Conservation (phyloP, 2,888 invertebrate genomes). For the Tenthredo mesomela region DNA sequence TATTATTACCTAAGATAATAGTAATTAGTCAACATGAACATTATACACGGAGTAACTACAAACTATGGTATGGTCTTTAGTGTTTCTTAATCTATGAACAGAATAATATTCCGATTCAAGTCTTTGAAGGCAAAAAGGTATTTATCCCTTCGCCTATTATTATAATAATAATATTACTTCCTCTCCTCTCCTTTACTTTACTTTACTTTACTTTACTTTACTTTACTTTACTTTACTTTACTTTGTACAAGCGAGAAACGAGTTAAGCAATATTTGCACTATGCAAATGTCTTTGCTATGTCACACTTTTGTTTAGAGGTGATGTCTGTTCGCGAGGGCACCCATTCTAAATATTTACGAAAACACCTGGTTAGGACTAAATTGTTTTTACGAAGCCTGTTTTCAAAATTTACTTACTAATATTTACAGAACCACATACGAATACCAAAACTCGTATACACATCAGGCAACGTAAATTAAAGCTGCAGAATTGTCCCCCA, state of each 20-base stretch:
- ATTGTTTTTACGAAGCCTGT: slow-evolving; percentile 65
- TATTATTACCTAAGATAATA: slow-evolving; percentile 50
- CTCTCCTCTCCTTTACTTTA: slow-evolving; percentile 28
- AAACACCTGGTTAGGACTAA: slow-evolving; percentile 46
- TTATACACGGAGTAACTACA: slow-evolving; percentile 46
- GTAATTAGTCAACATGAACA: slow-evolving; percentile 52
- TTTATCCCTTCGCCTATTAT: slow-evolving; percentile 44
- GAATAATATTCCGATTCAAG: slow-evolving; percentile 58
- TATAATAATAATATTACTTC: slow-evolving; percentile 33
- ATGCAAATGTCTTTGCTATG: slow-evolving; percentile 50
- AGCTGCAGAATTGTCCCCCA: slow-evolving; percentile 56
- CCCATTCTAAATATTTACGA: slow-evolving; percentile 43
- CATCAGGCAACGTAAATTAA: slow-evolving; percentile 60
- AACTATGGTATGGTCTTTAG: slow-evolving; percentile 51
- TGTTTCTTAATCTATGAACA: slow-evolving; percentile 54
- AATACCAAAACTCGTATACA: slow-evolving; percentile 46
- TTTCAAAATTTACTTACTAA: slow-evolving; percentile 61
- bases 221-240: slow-evolving; percentile 16
- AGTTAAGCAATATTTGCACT: slow-evolving; percentile 48
- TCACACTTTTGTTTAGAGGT: slow-evolving; percentile 39
- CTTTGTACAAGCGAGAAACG: slow-evolving; percentile 50
- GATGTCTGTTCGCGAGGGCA: slow-evolving; percentile 41
- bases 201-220: not conserved
- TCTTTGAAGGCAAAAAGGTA: slow-evolving; percentile 55
- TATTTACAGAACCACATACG: slow-evolving; percentile 64